phyloP scores from a whole-genome alignment of 2,797 vertebrate genomes.

The Girardinus metallicus region DNA sequence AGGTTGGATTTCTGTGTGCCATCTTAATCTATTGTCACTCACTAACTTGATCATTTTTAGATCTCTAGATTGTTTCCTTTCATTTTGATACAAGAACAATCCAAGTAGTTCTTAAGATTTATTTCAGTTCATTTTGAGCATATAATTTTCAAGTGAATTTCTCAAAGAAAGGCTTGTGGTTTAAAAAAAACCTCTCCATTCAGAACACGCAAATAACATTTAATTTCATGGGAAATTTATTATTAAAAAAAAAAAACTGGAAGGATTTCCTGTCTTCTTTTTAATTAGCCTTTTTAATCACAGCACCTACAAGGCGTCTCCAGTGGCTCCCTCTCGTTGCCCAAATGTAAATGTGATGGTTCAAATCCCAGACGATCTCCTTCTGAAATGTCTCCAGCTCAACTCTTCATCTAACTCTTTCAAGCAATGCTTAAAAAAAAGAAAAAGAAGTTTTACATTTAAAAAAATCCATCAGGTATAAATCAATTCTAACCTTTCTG shows the following conservation, averaged over 20 bases:
- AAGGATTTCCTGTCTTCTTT: slow-evolving; percentile 61
- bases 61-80: not conserved
- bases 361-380: slow-evolving; percentile 53
- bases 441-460: not conserved
- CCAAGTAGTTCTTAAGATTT: not conserved
- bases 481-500: slow-evolving; percentile 2
- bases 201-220: slow-evolving; percentile 55
- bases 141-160: not conserved
- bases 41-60: not conserved
- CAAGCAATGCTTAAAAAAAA: not conserved
- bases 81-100: not conserved
- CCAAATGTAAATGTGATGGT: slow-evolving; percentile 46
- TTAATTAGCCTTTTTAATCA: slow-evolving; percentile 78
- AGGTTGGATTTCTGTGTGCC: not conserved
- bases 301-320: slow-evolving; percentile 43
- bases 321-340: slow-evolving; percentile 27
- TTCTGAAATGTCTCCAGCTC: slow-evolving; percentile 63
- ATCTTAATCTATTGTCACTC: not conserved
- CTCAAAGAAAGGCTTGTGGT: not conserved
- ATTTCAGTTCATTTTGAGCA: not conserved
- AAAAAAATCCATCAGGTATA: not conserved
- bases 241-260: slow-evolving; percentile 6
- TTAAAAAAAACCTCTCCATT: not conserved
- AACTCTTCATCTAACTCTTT: slow-evolving; percentile 39
- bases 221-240: slow-evolving; percentile 76